These are phyloP conservation scores for Epinephelus fuscoguttatus DNA, from an alignment of 2,113 vertebrate genomes.

Conservation along the genomic window DNA sequence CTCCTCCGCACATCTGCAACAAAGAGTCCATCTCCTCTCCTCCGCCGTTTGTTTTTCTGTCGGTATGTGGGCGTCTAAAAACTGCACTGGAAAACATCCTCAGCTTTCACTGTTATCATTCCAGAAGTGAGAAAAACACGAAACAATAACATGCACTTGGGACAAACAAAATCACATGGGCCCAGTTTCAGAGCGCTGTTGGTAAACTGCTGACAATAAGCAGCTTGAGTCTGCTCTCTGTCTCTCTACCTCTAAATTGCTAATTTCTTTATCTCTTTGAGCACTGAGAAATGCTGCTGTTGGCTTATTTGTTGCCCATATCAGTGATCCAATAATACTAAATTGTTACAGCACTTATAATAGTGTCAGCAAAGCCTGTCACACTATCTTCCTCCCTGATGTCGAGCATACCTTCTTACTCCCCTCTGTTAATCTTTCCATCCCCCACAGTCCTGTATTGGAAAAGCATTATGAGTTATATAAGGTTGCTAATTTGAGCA, in stretches of 20 bases:
- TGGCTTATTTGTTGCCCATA: not conserved
- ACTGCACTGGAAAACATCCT: slow-evolving; percentile 54
- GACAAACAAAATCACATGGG: slow-evolving; percentile 68
- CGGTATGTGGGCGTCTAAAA: slow-evolving; percentile 53
- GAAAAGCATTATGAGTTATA: slow-evolving; percentile 51
- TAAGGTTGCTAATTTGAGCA: slow-evolving; percentile 52
- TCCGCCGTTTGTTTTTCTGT: slow-evolving; percentile 58
- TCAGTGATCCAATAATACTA: not conserved
- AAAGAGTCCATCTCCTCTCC: slow-evolving; percentile 23
- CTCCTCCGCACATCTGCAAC: slow-evolving; percentile 52
- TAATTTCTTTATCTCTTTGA: not conserved
- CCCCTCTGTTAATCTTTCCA: slow-evolving; percentile 30
- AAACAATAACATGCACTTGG: slow-evolving; percentile 64
- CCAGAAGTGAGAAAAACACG: slow-evolving; percentile 78
- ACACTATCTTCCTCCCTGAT: not conserved
- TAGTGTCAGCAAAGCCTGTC: not conserved
- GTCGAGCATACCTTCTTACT: slow-evolving; percentile 18
- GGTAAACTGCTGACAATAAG: slow-evolving; percentile 39
- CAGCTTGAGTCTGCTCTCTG: not conserved
- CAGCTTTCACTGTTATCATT: slow-evolving; percentile 73
- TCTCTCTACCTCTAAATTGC: not conserved
- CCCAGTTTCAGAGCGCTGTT: slow-evolving; percentile 62
- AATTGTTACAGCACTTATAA: not conserved
- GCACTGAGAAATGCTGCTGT: not conserved
- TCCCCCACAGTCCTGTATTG: slow-evolving; percentile 13